phyloP scores from a whole-genome alignment of 1,140 invertebrate genomes.

The Temnothorax longispinosus region DNA sequence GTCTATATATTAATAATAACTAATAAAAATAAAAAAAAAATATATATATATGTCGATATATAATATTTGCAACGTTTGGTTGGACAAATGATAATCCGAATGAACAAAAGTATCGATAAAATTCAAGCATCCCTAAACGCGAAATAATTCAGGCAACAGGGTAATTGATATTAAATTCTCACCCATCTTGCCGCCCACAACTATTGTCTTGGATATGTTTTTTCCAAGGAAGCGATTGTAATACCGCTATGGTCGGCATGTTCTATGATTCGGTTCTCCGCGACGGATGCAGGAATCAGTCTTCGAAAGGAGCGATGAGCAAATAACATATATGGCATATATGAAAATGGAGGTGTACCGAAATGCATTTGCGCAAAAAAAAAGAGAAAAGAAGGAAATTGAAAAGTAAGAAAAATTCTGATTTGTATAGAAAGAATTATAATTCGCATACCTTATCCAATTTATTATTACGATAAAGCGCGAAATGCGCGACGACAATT shows the following conservation, averaged over 20 bases:
- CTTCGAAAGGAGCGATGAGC: slow-evolving; percentile 27
- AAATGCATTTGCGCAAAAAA: not conserved
- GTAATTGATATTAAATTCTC: slow-evolving; percentile 40
- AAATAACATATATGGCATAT: slow-evolving; percentile 41
- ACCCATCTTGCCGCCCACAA: slow-evolving; percentile 43
- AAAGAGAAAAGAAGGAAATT: not conserved
- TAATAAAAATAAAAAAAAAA: not conserved
- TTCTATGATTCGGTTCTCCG: slow-evolving; percentile 34
- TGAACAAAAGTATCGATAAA: slow-evolving; percentile 6
- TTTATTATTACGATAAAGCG: not conserved
- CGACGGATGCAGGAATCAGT: not conserved
- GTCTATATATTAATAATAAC: not conserved
- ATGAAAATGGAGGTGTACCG: not conserved
- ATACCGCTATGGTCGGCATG: slow-evolving; percentile 56
- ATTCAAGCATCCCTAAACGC: not conserved
- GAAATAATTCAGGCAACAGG: not conserved
- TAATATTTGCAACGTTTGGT: not conserved
- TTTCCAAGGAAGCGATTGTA: not conserved
- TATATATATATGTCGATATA: not conserved
- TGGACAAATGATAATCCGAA: not conserved
- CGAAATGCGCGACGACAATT: not conserved
- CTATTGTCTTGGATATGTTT: slow-evolving; percentile 24
- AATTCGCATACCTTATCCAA: not conserved
- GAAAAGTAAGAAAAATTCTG: slow-evolving; percentile 16
- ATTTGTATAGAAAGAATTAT: not conserved